Base-by-base conservation (phyloP, 2,797 vertebrate species). In the Sebastes oblongus region DNA sequence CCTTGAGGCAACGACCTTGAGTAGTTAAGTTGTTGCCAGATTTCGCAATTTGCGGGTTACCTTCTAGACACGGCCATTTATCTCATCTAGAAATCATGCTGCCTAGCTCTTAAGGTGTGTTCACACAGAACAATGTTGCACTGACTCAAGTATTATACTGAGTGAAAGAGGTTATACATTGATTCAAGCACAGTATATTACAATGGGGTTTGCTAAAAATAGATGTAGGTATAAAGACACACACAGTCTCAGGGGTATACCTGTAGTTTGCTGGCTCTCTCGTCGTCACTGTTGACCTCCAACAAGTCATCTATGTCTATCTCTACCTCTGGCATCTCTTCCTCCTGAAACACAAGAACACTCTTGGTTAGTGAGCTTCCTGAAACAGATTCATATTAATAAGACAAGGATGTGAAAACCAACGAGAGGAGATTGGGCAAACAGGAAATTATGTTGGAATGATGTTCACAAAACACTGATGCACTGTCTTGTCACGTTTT, bases 311-410 rank as follows among this genome's bases (percentile, higher is more conserved):
- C 98, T 39, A 99, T 99, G 92, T 99, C 98, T 66, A 99, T 99
- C 95, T 99, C 98, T 81, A 99, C 97, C 87, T 98, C 97, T 1
- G 98, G 98, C 98, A 99, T 99, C 94, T 99, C 98, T 92, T 99
- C 98, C 88, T 99, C 98, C 98, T 99, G 86, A 14, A 91, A 93
- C 73, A 87, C 65, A 86, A 75, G 72, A 22, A 77, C 27, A 59
- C 7, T 50, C 14, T 65, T 24, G 42, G 65, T 93, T 77, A 90
- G 36, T n/a, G 22, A 81, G 36, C 13, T 16, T 67, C 59, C 59
- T 59, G 32, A 59, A 56, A 54, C 27, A 42, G 11, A 62, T 39
- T n/a, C 4, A 54, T 2, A 4, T 27, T 18, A 50, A 10, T 3
- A 29, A 16, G 30, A 29, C 27, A 27, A 30, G 12, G 34, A 24